Evolutionary conservation across 2,797 vertebrate species (phyloP).

Genomic region (Balearica regulorum): DNA sequence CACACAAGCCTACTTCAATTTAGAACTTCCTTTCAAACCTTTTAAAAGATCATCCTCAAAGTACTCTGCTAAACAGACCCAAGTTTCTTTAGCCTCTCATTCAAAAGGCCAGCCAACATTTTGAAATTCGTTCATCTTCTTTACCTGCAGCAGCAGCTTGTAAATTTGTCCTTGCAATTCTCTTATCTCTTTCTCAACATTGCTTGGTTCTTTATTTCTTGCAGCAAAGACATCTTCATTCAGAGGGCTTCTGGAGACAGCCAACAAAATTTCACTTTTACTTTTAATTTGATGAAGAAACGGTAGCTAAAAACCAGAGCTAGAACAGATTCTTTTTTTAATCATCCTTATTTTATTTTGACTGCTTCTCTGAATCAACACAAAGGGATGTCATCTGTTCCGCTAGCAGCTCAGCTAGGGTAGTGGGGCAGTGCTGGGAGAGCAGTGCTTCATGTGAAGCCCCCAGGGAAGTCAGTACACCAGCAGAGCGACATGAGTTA

Average conservation of each 20-base stretch:
- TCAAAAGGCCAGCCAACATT: not conserved
- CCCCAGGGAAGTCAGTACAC: not conserved
- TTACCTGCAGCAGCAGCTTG: slow-evolving; percentile 90
- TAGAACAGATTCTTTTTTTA: not conserved
- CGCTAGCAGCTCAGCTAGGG: not conserved
- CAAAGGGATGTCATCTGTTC: not conserved
- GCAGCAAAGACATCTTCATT: slow-evolving; percentile 91
- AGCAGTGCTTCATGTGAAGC: not conserved
- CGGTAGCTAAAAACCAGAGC: not conserved
- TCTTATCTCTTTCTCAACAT: slow-evolving; percentile 79
- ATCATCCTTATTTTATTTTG: not conserved
- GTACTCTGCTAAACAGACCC: not conserved
- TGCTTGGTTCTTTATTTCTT: slow-evolving; percentile 62
- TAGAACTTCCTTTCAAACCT: not conserved
- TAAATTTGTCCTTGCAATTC: slow-evolving; percentile 90
- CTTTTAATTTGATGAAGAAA: not conserved
- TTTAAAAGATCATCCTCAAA: not conserved
- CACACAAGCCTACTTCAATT: not conserved
- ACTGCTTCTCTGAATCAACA: not conserved
- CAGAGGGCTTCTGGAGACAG: slow-evolving; percentile 81
- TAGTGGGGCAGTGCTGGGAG: not conserved
- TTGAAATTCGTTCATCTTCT: not conserved
- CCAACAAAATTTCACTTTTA: not conserved
- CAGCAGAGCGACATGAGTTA: not conserved
- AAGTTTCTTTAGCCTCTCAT: not conserved